Base-by-base conservation (phyloP, 2,888 invertebrate genomes). In the Megalurothrips usitatus region DNA sequence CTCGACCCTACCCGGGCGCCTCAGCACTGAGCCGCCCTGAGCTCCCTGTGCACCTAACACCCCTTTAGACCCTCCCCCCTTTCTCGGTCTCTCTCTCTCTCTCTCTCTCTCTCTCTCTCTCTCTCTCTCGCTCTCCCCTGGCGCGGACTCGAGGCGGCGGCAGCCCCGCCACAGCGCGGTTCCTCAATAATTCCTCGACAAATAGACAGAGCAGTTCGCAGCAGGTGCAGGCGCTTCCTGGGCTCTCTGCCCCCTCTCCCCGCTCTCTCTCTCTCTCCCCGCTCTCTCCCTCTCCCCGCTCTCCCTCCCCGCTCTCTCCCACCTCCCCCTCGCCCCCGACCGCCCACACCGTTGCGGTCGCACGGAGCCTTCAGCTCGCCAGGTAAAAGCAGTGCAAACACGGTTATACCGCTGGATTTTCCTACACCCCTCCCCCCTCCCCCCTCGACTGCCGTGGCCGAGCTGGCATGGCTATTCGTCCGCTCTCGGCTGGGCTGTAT, bases 101-200 rank as follows among this genome's bases (percentile, higher is more conserved):
- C 34, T 43, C 34, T 43, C 34, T 43, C 34, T 43, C 34, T 43
- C 34, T 43, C 34, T 43, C 34, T 43, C 34, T 43, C 34, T 43
- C 34, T 43, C 34, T 43, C 34, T 43, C 34, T 43, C 34, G 2
- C 34, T 43, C 34, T 43, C 34, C 6, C 34, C 10, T 9, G 52
- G 14, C 10, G 52, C 10, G 52, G 52, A 19, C 52, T 12, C 68
- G 23, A 68, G 23, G 11, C 23, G 63, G n/a, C 14, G 19, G 17
- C 58, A 58, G n/a, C 58, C 34, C 6, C 58, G 58, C 58, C 58
- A n/a, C 58, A 58, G 34, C 52, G 49, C 14, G 23, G 68, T 68
- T 23, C 68, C 68, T 68, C 68, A 68, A 68, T 68, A 68, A 68
- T 68, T 68, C 68, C 68, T 68, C 68, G 68, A 23, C 68, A 68